phyloP scores from a whole-genome alignment of 2,888 invertebrate genomes.

The Sylvicola fuscatus region DNA sequence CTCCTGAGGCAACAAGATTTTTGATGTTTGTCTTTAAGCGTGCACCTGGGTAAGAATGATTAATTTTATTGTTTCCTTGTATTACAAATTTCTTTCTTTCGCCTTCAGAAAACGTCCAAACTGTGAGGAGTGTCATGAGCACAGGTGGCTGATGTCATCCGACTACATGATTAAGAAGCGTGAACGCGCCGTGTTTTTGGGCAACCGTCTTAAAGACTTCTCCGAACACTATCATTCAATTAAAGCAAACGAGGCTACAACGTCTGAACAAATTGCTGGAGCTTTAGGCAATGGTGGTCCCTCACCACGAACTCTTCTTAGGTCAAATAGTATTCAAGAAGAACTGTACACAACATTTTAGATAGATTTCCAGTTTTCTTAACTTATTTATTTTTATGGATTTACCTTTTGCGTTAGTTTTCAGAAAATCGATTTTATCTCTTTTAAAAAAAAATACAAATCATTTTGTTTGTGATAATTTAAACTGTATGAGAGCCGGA shows the following conservation, averaged over 20 bases:
- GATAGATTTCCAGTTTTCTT: too few species aligned
- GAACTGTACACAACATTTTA: constrained; percentile 38
- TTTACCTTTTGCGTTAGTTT: too few species aligned
- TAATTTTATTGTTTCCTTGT: not conserved
- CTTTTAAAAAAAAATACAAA: too few species aligned
- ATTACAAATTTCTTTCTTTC: constrained; percentile 4
- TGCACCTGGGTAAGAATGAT: constrained; percentile 53
- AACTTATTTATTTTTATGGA: too few species aligned
- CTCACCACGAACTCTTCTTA: constrained; percentile 34
- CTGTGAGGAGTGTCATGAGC: constrained; percentile 87
- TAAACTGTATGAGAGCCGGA: too few species aligned
- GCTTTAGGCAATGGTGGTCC: constrained; percentile 33
- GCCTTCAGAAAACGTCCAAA: constrained; percentile 67
- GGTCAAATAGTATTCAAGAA: constrained; percentile 72
- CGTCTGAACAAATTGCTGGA: constrained; percentile 34
- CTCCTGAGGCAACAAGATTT: constrained; percentile 83
- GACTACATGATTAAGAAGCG: constrained; percentile 87
- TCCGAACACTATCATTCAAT: constrained; percentile 58
- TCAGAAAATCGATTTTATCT: too few species aligned
- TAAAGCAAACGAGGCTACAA: constrained; percentile 38
- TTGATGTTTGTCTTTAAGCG: constrained; percentile 91
- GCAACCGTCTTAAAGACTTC: constrained; percentile 65
- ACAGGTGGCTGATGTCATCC: constrained; percentile 83
- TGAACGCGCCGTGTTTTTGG: constrained; percentile 70
- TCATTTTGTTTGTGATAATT: too few species aligned